These are phyloP conservation scores for Drosophila gaucha DNA, from an alignment of 2,888 invertebrate species.

Conservation along the genomic window DNA sequence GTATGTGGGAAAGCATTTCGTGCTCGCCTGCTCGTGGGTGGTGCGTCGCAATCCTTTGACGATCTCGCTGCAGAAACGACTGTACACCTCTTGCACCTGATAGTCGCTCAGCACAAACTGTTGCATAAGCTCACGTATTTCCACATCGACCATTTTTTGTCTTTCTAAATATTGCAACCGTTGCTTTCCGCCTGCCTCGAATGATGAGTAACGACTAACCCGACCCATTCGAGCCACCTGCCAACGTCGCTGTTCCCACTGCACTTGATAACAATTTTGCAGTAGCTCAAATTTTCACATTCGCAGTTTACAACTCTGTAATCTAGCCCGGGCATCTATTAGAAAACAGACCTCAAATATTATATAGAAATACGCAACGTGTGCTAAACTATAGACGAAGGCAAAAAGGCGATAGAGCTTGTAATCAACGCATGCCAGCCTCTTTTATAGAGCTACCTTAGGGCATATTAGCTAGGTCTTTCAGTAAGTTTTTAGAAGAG, in stretches of 20 bases:
- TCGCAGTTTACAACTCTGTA: conserved; percentile 37
- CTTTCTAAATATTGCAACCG: not conserved
- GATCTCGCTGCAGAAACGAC: conserved; percentile 90
- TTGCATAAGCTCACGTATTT: conserved; percentile 83
- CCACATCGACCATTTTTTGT: conserved; percentile 68
- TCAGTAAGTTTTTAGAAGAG: not conserved
- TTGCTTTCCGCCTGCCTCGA: conserved; percentile 47
- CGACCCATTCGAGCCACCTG: conserved; percentile 32
- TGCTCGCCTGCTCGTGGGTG: conserved; percentile 90
- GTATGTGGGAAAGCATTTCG: conserved; percentile 98
- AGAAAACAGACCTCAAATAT: conserved; percentile 29
- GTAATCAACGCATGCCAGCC: conserved; percentile 28
- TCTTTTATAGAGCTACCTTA: not conserved
- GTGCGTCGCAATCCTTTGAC: conserved; percentile 91
- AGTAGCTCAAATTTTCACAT: conserved; percentile 30
- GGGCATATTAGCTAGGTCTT: not conserved
- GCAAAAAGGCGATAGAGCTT: conserved; percentile 8
- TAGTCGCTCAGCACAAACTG: conserved; percentile 92
- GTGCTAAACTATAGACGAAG: conserved; percentile 27
- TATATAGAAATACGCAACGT: conserved; percentile 32
- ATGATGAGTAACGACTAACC: conserved; percentile 67
- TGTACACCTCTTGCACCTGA: conserved; percentile 91
- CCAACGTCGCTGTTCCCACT: conserved; percentile 12
- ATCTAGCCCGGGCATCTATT: conserved; percentile 43
- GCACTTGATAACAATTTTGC: conserved; percentile 54